A percentile compares a stretch with the other conserved stretches of the same genome.
Evolutionary conservation across 2,888 invertebrate genomes (phyloP).

Genomic region (Agrochola lota): DNA sequence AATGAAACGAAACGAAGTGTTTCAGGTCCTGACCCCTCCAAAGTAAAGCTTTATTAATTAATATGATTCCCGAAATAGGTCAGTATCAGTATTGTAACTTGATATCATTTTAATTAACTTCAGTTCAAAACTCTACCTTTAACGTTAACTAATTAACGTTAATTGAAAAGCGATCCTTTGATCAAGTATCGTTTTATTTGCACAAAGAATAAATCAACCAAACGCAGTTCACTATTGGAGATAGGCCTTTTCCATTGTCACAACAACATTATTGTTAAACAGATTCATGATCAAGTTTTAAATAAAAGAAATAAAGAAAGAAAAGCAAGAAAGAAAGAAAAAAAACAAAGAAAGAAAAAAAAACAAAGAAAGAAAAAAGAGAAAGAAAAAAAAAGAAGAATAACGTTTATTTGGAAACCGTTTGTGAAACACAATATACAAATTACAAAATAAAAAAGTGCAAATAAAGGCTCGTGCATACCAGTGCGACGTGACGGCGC

Average conservation of each 20-base stretch:
- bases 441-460: too few species aligned
- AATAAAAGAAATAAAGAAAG: too few species aligned
- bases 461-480: too few species aligned
- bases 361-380: too few species aligned
- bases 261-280: not conserved
- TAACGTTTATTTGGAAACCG: too few species aligned
- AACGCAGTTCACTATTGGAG: not conserved
- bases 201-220: not conserved
- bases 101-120: not conserved
- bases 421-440: too few species aligned
- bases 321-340: too few species aligned
- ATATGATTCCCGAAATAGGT: conserved; percentile 1
- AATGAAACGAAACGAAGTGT: not conserved
- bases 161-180: not conserved
- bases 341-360: too few species aligned
- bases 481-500: too few species aligned
- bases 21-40: not conserved
- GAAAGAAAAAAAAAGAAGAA: too few species aligned
- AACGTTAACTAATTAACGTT: not conserved
- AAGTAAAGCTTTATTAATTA: not conserved
- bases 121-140: not conserved
- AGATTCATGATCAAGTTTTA: too few species aligned
- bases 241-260: not conserved
- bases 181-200: not conserved
- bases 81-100: not conserved